Evolutionary conservation across 2,888 invertebrate species (phyloP).

Genomic region (Hemistola chrysoprasaria): DNA sequence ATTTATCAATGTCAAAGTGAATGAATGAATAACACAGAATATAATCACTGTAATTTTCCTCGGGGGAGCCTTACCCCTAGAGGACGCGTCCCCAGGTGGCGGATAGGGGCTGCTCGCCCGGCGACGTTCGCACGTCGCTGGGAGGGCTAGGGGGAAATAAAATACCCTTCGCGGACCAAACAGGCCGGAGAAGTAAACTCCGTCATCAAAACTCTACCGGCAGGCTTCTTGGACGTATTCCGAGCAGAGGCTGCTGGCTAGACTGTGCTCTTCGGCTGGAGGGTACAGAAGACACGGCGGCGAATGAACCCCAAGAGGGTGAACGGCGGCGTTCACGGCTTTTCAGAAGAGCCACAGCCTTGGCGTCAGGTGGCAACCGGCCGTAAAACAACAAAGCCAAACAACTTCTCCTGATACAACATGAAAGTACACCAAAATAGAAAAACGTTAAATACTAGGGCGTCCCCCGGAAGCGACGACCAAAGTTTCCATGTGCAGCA

Average conservation of each 20-base stretch:
- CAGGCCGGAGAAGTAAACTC: slow-evolving; percentile 2
- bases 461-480: slow-evolving; percentile 13
- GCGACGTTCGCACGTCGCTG: too few relatives aligned
- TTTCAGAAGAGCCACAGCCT: slow-evolving; percentile 7
- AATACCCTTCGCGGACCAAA: slow-evolving; percentile 1
- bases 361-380: slow-evolving; percentile 20
- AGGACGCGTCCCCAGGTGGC: too few relatives aligned
- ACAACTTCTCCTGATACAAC: slow-evolving; percentile 4
- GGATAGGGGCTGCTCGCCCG: too few relatives aligned
- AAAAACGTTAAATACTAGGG: slow-evolving; percentile 10
- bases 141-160: too few relatives aligned
- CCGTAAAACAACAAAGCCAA: slow-evolving; percentile 20
- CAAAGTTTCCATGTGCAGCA: neutral
- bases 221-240: slow-evolving; percentile 10
- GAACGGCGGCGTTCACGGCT: slow-evolving; percentile 1
- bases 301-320: slow-evolving; percentile 14
- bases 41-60: too few relatives aligned
- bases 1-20: too few relatives aligned
- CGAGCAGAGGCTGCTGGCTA: slow-evolving; percentile 7
- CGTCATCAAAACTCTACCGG: slow-evolving; percentile 3
- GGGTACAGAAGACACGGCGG: slow-evolving; percentile 9
- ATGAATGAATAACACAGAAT: too few relatives aligned
- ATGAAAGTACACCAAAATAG: neutral
- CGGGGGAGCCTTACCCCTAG: too few relatives aligned
- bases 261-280: slow-evolving; percentile 5